Evolutionary conservation across 2,888 invertebrate species (phyloP), one percentile per base, ranked within the genome.

Genomic region (Schrankia costaestrigalis): DNA sequence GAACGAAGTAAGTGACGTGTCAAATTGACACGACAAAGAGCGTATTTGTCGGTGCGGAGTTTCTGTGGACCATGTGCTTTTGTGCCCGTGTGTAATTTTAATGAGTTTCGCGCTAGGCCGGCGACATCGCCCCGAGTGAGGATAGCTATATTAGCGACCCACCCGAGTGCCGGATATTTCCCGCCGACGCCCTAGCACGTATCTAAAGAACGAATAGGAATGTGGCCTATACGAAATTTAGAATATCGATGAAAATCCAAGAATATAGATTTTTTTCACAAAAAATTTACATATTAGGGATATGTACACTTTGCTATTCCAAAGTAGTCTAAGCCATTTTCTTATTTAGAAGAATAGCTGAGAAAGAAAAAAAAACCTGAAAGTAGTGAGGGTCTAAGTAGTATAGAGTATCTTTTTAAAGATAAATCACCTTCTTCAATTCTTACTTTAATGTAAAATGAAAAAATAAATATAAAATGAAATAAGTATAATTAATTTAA

Each of bases 81-180:
- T 71, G 69, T 70, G 58, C 62, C 64, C 64, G 69, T 73, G 74
- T 77, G 77, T 84, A 83, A 83, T 82, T 84, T 85, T 83, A 85
- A 86, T 83, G 85, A 85, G 82, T 82, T 84, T 83, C 71, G 68
- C 77, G 72, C 74, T 71, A 73, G 77, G 67, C 72, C 63, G 51
- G 61, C 68, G 71, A 69, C 74, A 63, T 57, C 63, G 75, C 73
- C 70, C 53, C 65, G 59, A 74, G 74, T 73, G 68, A 75, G 78
- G 71, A 75, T 66, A 59, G 67, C 72, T 73, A 70, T 76, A 78
- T 79, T 79, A 80, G 74, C 72, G 54, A 59, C 68, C 63, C 57
- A 60, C 57, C 66, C 67, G 71, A 71, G 71, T 70, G 67, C 67
- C 70, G 73, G 72, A 73, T 74, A 74, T 74, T 67, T 67, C 71